These are phyloP conservation scores for Tiaroga cobitis DNA, from an alignment of 2,797 vertebrate species.

Conservation along the genomic window DNA sequence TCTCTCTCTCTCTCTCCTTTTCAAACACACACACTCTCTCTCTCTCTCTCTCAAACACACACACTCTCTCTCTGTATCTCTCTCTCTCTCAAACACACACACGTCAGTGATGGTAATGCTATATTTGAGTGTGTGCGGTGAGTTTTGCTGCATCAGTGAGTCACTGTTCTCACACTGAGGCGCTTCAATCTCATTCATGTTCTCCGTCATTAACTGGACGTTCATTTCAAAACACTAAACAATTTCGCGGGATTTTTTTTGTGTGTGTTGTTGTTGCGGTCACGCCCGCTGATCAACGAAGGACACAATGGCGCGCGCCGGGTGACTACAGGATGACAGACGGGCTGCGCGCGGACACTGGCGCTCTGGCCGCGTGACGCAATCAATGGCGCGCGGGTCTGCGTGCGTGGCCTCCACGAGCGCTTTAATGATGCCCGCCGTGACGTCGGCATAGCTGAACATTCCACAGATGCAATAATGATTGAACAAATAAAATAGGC, in stretches of 20 bases:
- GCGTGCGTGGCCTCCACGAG: background rate
- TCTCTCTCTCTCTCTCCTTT: no score
- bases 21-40: background rate
- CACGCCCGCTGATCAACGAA: constrained; percentile 22
- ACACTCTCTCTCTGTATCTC: no score
- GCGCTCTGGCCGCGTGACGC: background rate
- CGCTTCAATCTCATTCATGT: background rate
- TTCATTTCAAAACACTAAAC: background rate
- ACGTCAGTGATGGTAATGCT: background rate
- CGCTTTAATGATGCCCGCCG: background rate
- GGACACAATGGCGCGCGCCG: constrained; percentile 21
- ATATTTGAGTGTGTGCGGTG: background rate
- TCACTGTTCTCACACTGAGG: background rate
- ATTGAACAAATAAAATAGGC: background rate
- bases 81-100: no score
- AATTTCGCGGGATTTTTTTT: background rate
- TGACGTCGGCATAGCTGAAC: background rate
- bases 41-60: no score
- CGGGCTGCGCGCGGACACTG: constrained; percentile 1
- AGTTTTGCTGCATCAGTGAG: constrained; percentile 4
- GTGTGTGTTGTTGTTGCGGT: background rate
- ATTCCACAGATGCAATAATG: background rate
- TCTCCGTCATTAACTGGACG: background rate
- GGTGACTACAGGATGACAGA: background rate
- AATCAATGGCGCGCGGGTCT: background rate